Conservation (phyloP, 1,140 invertebrate species). For the Hyles vespertilio region DNA sequence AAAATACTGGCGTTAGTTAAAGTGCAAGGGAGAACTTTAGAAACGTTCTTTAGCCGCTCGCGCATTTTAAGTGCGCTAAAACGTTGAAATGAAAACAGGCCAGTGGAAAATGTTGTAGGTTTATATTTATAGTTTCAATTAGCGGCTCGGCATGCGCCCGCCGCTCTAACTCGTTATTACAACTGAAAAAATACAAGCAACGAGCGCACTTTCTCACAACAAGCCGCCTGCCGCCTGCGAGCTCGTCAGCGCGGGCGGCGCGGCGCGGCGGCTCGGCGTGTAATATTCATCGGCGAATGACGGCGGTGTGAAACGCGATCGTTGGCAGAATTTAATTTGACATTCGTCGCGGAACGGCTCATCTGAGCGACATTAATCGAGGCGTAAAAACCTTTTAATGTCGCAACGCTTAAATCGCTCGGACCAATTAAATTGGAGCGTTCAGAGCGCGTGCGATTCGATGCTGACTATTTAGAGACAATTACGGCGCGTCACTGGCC, state of each 20-base stretch:
- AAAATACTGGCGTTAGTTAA: constrained; percentile 4
- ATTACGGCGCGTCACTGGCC: constrained; percentile 62
- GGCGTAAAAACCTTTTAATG: constrained; percentile 40
- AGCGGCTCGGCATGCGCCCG: constrained; percentile 49
- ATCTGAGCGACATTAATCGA: constrained; percentile 55
- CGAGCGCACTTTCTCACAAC: constrained; percentile 13
- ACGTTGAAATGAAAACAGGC: constrained; percentile 45
- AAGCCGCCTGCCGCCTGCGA: not conserved
- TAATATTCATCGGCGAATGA: constrained; percentile 57
- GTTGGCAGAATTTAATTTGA: constrained; percentile 53
- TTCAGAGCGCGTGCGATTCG: constrained; percentile 44
- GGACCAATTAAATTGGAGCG: constrained; percentile 52
- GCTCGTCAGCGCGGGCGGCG: not conserved
- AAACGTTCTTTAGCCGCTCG: constrained; percentile 24
- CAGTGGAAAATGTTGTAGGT: constrained; percentile 40
- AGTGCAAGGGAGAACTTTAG: constrained; percentile 12
- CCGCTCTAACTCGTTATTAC: constrained; percentile 33
- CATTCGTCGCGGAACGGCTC: constrained; percentile 43
- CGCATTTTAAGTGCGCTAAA: constrained; percentile 33
- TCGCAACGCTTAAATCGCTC: constrained; percentile 7
- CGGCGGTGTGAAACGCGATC: constrained; percentile 47
- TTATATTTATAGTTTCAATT: constrained; percentile 70
- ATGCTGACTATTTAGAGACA: constrained; percentile 61
- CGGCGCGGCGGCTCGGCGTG: constrained; percentile 2
- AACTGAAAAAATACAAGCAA: constrained; percentile 34